Conservation (phyloP, 1,140 invertebrate genomes). For the Nautilus pompilius region DNA sequence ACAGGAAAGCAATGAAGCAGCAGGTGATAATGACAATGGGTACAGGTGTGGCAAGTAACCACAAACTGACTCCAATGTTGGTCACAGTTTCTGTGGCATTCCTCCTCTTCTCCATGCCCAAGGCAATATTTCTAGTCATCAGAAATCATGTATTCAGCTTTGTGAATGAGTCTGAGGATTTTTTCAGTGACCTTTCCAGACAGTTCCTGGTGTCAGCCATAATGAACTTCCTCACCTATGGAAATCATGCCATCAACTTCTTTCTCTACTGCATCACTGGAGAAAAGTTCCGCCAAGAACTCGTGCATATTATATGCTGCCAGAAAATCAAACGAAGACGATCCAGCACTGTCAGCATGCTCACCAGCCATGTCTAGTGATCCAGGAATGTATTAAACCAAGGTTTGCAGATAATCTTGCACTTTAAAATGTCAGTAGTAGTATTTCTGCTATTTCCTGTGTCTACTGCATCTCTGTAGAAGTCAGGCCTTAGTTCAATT, state of each 20-base stretch:
- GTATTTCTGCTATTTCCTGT: too few relatives aligned
- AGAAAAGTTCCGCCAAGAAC: constrained; percentile 31
- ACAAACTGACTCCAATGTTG: constrained; percentile 30
- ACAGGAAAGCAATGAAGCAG: constrained; percentile 19
- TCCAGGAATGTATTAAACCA: too few relatives aligned
- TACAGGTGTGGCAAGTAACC: constrained; percentile 15
- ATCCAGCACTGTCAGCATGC: not conserved
- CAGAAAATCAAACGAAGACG: not conserved
- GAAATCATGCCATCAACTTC: constrained; percentile 46
- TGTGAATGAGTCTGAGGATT: too few relatives aligned
- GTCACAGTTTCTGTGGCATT: constrained; percentile 34
- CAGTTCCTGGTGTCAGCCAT: constrained; percentile 24
- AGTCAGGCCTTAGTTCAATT: too few relatives aligned
- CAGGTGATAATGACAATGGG: too few relatives aligned
- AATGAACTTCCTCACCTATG: constrained; percentile 29
- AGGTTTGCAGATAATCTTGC: too few relatives aligned
- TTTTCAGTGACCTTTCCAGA: constrained; percentile 16
- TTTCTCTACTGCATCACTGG: constrained; percentile 43
- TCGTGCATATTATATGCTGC: constrained; percentile 9
- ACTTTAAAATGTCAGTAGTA: too few relatives aligned
- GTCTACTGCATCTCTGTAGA: too few relatives aligned
- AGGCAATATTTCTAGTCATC: constrained; percentile 27
- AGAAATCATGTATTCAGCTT: constrained; percentile 19
- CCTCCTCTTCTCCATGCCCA: constrained; percentile 28
- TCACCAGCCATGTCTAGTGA: too few relatives aligned